Conservation (phyloP, 2,113 vertebrate species). For the Paradoxurus hermaphroditus region DNA sequence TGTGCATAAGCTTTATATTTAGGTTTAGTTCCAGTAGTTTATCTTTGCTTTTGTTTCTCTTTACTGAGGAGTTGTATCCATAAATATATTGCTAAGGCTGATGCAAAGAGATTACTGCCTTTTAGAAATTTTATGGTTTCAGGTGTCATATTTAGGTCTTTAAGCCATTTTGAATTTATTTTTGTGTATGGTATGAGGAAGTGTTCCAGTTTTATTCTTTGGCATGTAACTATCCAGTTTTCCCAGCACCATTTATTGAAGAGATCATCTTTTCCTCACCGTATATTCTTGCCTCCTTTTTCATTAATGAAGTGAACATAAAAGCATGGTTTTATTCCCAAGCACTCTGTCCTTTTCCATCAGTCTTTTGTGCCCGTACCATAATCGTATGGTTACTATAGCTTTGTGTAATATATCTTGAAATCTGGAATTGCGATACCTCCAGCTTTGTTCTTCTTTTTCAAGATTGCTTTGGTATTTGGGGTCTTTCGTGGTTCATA, state of each 20-base stretch:
- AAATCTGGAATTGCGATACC: not conserved
- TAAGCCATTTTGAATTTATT: not conserved
- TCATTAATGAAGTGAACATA: not conserved
- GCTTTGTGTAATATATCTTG: not conserved
- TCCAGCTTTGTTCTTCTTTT: not conserved
- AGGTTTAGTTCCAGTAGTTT: not conserved
- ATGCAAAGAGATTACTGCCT: not conserved
- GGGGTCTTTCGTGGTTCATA: not conserved
- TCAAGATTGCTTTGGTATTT: not conserved
- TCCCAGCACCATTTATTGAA: not conserved
- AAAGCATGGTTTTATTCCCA: not conserved
- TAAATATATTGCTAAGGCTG: not conserved
- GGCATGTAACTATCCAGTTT: not conserved
- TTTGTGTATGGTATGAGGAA: not conserved
- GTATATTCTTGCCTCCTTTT: not conserved
- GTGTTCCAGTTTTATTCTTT: not conserved
- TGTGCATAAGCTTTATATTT: not conserved
- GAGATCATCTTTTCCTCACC: not conserved
- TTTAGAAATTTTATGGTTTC: not conserved
- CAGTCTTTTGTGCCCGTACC: not conserved
- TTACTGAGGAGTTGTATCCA: not conserved
- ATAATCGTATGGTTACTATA: not conserved
- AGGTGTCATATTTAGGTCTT: not conserved
- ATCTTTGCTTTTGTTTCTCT: not conserved
- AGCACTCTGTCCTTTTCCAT: not conserved